Evolutionary conservation across 2,113 vertebrate genomes (phyloP).

Genomic region (Nothobranchius furzeri): DNA sequence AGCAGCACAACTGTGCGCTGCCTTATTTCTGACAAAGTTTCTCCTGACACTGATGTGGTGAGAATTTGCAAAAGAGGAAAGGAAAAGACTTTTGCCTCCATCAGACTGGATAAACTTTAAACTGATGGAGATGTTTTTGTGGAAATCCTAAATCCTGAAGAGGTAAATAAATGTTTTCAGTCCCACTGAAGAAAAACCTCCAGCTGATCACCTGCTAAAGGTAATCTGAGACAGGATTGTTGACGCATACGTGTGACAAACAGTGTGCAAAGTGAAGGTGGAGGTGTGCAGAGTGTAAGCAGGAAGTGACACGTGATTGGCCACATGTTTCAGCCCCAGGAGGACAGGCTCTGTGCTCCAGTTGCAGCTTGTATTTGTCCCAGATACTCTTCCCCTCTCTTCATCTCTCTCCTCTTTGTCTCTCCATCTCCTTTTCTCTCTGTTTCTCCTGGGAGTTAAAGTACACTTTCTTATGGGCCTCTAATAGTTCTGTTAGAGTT

Average conservation of each 20-base stretch:
- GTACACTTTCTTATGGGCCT: conserved; percentile 48
- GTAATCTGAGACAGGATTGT: no score
- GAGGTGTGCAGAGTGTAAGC: conserved; percentile 43
- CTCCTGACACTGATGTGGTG: neutral
- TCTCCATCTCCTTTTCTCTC: conserved; percentile 19
- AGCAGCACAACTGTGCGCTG: no score
- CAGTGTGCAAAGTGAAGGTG: conserved; percentile 16
- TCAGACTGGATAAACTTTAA: neutral
- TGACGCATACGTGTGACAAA: neutral
- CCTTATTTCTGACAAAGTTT: neutral
- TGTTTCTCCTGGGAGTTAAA: conserved; percentile 22
- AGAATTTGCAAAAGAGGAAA: neutral
- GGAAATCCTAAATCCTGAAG: no score
- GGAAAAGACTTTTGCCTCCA: neutral
- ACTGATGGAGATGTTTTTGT: no score
- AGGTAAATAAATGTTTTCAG: no score
- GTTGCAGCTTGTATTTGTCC: conserved; percentile 78
- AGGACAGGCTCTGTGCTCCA: conserved; percentile 73
- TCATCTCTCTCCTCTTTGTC: conserved; percentile 8
- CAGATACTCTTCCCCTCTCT: conserved; percentile 66
- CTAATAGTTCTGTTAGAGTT: conserved; percentile 52
- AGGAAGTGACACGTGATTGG: conserved; percentile 67
- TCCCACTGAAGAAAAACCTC: no score
- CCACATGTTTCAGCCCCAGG: conserved; percentile 64
- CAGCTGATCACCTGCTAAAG: no score